Percentiles rank a stretch among this genome's conserved stretches.
phyloP scores from a whole-genome alignment of 2,113 vertebrate species.

The Telmatochromis sp. region DNA sequence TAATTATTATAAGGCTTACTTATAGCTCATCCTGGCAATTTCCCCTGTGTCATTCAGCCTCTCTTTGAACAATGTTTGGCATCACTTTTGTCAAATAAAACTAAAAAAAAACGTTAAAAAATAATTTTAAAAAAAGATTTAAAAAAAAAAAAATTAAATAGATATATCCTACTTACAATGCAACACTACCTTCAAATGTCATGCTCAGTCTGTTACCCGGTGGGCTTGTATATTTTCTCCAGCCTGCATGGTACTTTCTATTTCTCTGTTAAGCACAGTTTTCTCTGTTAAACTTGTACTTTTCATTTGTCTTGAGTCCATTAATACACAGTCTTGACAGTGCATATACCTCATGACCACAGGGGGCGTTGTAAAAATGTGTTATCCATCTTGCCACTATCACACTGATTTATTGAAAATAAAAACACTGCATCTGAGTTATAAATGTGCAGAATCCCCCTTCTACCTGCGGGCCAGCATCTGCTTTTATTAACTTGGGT shows the following conservation, averaged over 20 bases:
- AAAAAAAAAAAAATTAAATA: fast-evolving
- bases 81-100: background rate
- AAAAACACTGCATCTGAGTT: background rate
- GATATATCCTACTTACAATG: background rate
- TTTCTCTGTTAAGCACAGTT: background rate
- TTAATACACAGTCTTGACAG: background rate
- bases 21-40: background rate
- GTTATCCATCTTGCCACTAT: background rate
- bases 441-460: background rate
- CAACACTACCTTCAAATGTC: background rate
- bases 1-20: background rate
- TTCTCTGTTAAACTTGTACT: background rate
- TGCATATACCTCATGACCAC: background rate
- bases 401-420: background rate
- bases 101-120: background rate
- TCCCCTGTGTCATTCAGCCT: background rate
- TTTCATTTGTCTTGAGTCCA: background rate
- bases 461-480: background rate
- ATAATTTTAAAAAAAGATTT: fast-evolving
- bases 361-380: background rate
- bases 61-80: background rate
- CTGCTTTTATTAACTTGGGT: background rate
- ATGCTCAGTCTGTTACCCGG: background rate
- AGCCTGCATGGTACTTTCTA: background rate
- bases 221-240: background rate